Conservation (phyloP, 2,797 vertebrate genomes). For the Vultur gryphus region DNA sequence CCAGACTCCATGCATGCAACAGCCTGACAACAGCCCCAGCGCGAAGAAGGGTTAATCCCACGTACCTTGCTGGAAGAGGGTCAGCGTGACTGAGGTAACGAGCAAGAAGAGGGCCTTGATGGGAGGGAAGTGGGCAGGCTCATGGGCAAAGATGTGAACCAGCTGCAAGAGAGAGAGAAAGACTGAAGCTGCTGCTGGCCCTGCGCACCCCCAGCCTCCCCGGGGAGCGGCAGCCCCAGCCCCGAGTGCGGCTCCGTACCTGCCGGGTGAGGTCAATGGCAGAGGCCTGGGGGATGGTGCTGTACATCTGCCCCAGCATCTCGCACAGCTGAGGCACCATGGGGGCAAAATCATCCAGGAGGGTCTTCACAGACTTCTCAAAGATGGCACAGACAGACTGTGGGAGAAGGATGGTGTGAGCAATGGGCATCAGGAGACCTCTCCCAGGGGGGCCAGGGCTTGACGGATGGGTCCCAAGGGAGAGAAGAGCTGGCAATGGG, state of each 20-base stretch:
- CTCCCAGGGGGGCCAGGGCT: not conserved
- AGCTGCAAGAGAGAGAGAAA: conserved; percentile 80
- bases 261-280: conserved; percentile 97
- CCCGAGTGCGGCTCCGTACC: conserved; percentile 67
- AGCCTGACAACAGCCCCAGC: conserved; percentile 53
- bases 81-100: conserved; percentile 94
- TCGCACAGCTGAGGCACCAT: conserved; percentile 98
- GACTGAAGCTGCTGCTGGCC: not conserved
- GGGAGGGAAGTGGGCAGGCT: conserved; percentile 94
- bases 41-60: not conserved
- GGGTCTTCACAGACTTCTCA: conserved; percentile 98
- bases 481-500: not conserved
- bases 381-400: conserved; percentile 98
- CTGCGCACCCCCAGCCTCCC: not conserved
- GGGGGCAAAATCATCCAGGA: conserved; percentile 95
- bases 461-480: not conserved
- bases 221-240: not conserved
- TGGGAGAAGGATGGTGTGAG: not conserved
- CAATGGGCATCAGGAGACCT: not conserved
- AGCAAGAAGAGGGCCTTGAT: conserved; percentile 97
- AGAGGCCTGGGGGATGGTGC: conserved; percentile 96
- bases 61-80: conserved; percentile 98
- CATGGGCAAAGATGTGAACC: conserved; percentile 97
- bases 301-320: conserved; percentile 99
- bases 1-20: conserved; percentile 50